These are phyloP conservation scores for Rhynchotus rufescens DNA, from an alignment of 2,797 vertebrate species.

Conservation along the genomic window DNA sequence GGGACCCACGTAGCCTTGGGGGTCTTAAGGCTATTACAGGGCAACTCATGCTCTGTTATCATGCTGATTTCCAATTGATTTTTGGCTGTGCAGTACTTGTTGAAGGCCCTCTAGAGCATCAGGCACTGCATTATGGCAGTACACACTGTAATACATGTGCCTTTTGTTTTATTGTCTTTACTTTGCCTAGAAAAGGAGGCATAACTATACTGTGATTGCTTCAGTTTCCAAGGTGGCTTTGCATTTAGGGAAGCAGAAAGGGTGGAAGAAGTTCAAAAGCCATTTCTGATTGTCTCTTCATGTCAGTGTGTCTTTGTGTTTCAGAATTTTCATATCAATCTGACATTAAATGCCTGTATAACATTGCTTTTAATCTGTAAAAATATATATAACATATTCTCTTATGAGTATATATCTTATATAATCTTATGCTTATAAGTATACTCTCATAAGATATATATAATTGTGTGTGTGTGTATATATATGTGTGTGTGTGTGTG, in stretches of 20 bases:
- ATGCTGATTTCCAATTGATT: slow-evolving; percentile 82
- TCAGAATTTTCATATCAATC: slow-evolving; percentile 26
- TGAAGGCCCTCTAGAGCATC: slow-evolving; percentile 76
- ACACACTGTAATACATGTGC: not conserved
- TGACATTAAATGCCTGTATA: slow-evolving; percentile 24
- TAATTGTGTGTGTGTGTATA: too few species aligned
- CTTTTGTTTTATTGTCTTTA: slow-evolving; percentile 61
- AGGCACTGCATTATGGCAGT: slow-evolving; percentile 67
- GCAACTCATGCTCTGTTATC: slow-evolving; percentile 79
- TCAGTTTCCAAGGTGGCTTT: slow-evolving; percentile 17
- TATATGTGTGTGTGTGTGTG: too few species aligned
- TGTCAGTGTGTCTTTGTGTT: slow-evolving; percentile 40
- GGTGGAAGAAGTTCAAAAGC: slow-evolving; percentile 4
- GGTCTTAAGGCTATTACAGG: slow-evolving; percentile 77
- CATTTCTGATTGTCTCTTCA: slow-evolving; percentile 3
- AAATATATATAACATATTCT: not conserved
- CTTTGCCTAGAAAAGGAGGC: slow-evolving; percentile 26
- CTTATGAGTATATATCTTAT: too few species aligned
- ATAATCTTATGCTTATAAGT: too few species aligned
- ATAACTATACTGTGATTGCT: not conserved
- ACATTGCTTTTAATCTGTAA: slow-evolving; percentile 36
- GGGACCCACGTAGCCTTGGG: slow-evolving; percentile 65
- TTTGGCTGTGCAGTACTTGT: slow-evolving; percentile 78
- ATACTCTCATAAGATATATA: too few species aligned
- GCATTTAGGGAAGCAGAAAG: not conserved